A percentile compares a stretch with the other conserved stretches of the same genome.
phyloP scores from a whole-genome alignment of 2,113 vertebrate species.

The Seriola dumerili region DNA sequence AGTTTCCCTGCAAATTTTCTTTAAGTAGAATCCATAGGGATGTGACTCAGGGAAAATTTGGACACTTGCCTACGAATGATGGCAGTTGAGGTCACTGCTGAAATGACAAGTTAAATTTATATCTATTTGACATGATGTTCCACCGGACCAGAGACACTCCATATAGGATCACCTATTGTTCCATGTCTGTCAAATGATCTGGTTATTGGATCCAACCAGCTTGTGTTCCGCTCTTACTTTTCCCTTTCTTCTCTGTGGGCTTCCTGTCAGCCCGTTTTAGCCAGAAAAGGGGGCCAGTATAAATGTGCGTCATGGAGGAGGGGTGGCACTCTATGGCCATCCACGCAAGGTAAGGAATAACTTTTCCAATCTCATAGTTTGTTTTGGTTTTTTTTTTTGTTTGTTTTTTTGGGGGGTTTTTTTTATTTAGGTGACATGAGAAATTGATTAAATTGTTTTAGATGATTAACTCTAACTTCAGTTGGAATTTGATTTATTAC shows the following conservation, averaged over 20 bases:
- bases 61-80: not conserved
- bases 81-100: not conserved
- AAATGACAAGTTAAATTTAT: slow-evolving; percentile 5
- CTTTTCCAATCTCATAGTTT: not conserved
- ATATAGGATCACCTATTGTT: slow-evolving; percentile 41
- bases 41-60: not conserved
- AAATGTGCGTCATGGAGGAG: slow-evolving; percentile 57
- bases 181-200: slow-evolving; percentile 56
- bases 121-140: not conserved
- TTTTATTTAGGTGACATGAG: not conserved
- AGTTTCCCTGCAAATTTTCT: not conserved
- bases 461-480: not conserved
- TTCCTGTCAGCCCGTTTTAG: slow-evolving; percentile 45
- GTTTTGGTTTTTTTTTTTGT: not conserved
- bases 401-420: not conserved
- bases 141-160: not conserved
- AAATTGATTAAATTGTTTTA: not conserved
- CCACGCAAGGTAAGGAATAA: slow-evolving; percentile 52
- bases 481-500: not conserved
- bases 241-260: slow-evolving; percentile 50
- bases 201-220: slow-evolving; percentile 8
- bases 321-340: not conserved
- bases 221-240: slow-evolving; percentile 47
- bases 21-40: not conserved
- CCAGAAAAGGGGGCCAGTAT: slow-evolving; percentile 76